Evolutionary conservation across 1,140 invertebrate species (phyloP), one percentile per base, ranked within the genome.

Genomic region (Aphis gossypii): DNA sequence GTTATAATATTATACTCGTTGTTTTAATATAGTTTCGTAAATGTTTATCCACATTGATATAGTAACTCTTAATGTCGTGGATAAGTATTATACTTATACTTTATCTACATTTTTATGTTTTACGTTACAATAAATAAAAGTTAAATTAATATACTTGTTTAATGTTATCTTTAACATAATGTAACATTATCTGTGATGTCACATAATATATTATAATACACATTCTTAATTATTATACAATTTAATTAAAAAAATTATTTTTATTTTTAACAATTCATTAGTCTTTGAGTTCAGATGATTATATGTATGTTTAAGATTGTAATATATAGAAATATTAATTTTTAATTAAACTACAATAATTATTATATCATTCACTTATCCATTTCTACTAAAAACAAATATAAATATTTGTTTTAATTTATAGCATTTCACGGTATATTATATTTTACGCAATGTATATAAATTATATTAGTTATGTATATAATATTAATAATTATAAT

Each of bases 351-450:
- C 23, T 30, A 14, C 14, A 3, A n/a, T 68, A 68, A n/a, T 68
- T n/a, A 68, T 68, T 68, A 1, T 68, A 5, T n/a, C 11, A 68
- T 68, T 68, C 60, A n/a, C 4, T 68, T 68, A 14, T n/a, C 4
- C 2, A 68, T 68, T 18, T 18, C 60, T 68, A 11, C 30, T n/a
- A 68, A 68, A n/a, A n/a, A 30, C 25, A n/a, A 68, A 1, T 76
- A 76, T n/a, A 76, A 76, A 68, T 68, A 68, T 68, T n/a, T 76
- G n/a, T 76, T 76, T 76, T n/a, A 76, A 76, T 76, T 76, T n/a
- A 76, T 76, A 76, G 3, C 3, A 76, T 76, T 18, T 76, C 14
- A 7, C n/a, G 14, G 30, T n/a, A 68, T 68, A 0, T 68, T 68
- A 30, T 60, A 60, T 60, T 68, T 5, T 68, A 68, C n/a, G 14